These are phyloP conservation scores for Perca schrenkii DNA, from an alignment of 2,113 vertebrate genomes.

Conservation along the genomic window DNA sequence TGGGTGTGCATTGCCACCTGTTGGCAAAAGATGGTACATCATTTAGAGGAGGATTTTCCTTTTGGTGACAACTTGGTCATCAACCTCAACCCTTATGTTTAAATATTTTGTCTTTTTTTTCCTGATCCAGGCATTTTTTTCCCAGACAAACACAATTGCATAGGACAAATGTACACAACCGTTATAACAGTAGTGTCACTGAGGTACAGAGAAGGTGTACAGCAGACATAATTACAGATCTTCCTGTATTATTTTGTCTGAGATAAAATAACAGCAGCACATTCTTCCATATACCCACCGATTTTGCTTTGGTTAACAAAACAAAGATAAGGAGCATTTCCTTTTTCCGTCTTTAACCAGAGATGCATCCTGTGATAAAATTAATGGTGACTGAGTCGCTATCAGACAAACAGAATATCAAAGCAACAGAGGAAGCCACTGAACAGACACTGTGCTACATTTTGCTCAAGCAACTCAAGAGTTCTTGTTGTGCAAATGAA, in stretches of 20 bases:
- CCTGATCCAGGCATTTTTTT: background rate
- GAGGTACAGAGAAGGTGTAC: too few species aligned
- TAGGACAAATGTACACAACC: background rate
- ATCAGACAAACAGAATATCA: background rate
- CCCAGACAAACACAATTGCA: background rate
- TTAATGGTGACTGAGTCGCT: background rate
- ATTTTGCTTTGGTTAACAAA: background rate
- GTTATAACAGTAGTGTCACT: background rate
- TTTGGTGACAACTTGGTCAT: background rate
- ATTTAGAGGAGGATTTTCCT: too few species aligned
- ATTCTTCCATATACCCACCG: background rate
- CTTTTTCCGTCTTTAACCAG: background rate
- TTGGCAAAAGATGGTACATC: conserved; percentile 10
- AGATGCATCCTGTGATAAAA: background rate
- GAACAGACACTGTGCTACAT: background rate
- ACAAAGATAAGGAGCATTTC: conserved; percentile 1
- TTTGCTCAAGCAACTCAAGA: background rate
- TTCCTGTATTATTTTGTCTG: background rate
- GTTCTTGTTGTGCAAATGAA: background rate
- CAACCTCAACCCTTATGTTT: background rate
- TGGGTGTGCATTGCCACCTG: conserved; percentile 37
- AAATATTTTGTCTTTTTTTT: background rate
- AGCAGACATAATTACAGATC: background rate
- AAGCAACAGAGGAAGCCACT: background rate
- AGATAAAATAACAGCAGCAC: background rate